These are phyloP conservation scores for Heliconius hermathena DNA, from an alignment of 1,140 invertebrate genomes.

Conservation along the genomic window DNA sequence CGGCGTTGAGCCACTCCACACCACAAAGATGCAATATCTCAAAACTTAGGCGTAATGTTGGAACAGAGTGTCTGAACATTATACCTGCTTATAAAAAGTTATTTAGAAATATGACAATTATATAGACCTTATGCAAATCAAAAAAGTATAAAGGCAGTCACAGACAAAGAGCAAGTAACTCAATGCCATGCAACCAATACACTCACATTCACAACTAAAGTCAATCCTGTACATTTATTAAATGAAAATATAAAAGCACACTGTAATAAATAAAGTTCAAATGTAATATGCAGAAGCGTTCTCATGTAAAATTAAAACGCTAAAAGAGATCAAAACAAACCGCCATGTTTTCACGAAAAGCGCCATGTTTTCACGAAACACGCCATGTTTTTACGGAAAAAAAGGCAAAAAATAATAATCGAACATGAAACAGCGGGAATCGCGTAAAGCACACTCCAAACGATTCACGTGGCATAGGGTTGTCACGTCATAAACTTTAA, in stretches of 20 bases:
- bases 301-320: slow-evolving; percentile 34
- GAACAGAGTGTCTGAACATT: no score
- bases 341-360: slow-evolving; percentile 28
- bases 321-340: slow-evolving; percentile 35
- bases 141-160: neutral
- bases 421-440: slow-evolving; percentile 32
- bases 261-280: slow-evolving; percentile 30
- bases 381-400: neutral
- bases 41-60: no score
- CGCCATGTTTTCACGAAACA: slow-evolving; percentile 25
- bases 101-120: no score
- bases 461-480: neutral
- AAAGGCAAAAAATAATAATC: slow-evolving; percentile 29
- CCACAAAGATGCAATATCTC: no score
- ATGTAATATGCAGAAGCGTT: slow-evolving; percentile 28
- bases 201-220: neutral
- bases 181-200: neutral
- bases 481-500: neutral
- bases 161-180: neutral
- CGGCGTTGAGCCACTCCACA: no score
- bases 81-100: no score
- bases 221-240: slow-evolving; percentile 11
- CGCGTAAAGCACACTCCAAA: slow-evolving; percentile 18
- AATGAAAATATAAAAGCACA: slow-evolving; percentile 10
- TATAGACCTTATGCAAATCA: no score